These are phyloP conservation scores for Andricus curvator DNA, from an alignment of 2,888 invertebrate genomes.

Conservation along the genomic window DNA sequence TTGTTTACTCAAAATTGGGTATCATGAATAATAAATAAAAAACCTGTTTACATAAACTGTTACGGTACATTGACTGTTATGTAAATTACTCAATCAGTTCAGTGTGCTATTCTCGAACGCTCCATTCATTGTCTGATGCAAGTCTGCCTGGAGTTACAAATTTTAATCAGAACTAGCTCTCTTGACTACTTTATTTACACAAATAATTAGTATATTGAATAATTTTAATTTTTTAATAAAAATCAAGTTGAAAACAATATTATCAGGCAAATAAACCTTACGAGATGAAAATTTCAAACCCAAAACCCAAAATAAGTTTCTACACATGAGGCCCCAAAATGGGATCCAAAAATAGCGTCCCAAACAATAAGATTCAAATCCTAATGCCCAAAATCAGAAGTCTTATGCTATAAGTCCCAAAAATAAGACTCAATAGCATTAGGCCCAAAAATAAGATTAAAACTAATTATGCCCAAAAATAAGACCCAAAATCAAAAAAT, in stretches of 20 bases:
- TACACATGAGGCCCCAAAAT: too few relatives aligned
- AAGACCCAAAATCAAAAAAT: too few relatives aligned
- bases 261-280: too few relatives aligned
- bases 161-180: neutral
- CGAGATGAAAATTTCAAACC: too few relatives aligned
- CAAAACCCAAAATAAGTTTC: too few relatives aligned
- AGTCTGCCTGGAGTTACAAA: neutral
- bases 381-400: too few relatives aligned
- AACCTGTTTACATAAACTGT: neutral
- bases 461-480: too few relatives aligned
- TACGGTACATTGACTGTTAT: slow-evolving; percentile 2
- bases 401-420: too few relatives aligned
- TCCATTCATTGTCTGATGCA: slow-evolving; percentile 27
- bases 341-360: too few relatives aligned
- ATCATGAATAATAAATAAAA: neutral
- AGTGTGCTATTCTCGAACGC: neutral
- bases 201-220: neutral
- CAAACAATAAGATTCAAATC: too few relatives aligned
- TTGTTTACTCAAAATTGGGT: neutral
- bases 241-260: neutral
- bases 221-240: neutral
- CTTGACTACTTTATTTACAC: neutral
- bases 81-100: slow-evolving; percentile 20
- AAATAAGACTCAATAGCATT: too few relatives aligned
- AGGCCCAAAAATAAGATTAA: too few relatives aligned